Evolutionary conservation across 2,797 vertebrate genomes (phyloP).

Genomic region (Xenopus petersii): DNA sequence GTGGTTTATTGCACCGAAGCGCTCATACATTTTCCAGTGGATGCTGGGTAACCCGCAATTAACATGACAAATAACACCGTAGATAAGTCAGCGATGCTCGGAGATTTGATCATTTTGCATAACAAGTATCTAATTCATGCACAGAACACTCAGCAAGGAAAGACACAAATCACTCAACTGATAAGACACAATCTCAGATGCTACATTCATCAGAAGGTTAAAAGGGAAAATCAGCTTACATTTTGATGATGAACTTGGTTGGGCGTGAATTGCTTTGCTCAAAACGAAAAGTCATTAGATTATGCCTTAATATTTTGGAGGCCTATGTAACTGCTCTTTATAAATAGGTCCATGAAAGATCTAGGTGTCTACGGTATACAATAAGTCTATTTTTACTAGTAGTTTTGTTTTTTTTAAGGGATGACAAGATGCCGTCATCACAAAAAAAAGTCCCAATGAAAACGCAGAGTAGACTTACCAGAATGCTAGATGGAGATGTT

Average conservation of each 20-base stretch:
- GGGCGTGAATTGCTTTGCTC: neutral
- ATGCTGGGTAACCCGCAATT: neutral
- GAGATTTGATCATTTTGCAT: neutral
- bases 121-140: slow-evolving; percentile 19
- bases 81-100: neutral
- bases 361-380: no score
- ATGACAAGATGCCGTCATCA: no score
- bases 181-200: slow-evolving; percentile 3
- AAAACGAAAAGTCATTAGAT: no score
- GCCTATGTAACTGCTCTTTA: no score
- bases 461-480: no score
- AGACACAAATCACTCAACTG: neutral
- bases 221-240: neutral
- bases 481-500: no score
- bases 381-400: no score
- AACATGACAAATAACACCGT: neutral
- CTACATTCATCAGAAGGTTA: slow-evolving; percentile 12
- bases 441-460: no score
- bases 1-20: neutral
- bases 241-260: neutral
- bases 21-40: neutral
- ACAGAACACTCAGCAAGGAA: neutral
- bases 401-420: no score
- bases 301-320: no score
- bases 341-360: no score